phyloP scores from a whole-genome alignment of 2,888 invertebrate genomes.

The Chymomyza fuscimana region DNA sequence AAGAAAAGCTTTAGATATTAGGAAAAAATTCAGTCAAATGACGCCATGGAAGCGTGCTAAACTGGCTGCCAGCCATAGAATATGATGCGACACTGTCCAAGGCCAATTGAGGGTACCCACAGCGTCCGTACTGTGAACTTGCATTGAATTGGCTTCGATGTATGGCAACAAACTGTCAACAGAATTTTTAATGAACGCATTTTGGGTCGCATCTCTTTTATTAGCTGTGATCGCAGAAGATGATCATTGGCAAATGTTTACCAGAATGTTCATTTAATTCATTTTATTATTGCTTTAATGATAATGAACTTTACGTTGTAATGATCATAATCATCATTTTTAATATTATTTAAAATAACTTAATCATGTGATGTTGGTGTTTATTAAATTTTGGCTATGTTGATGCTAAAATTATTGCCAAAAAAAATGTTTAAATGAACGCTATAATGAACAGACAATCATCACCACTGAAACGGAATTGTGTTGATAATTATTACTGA shows the following conservation, averaged over 20 bases:
- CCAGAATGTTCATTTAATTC: background rate
- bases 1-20: background rate
- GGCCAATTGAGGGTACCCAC: conserved; percentile 38
- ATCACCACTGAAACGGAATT: too few species aligned
- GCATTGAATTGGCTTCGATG: background rate
- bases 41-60: conserved; percentile 41
- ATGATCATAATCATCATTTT: background rate
- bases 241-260: background rate
- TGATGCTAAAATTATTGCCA: background rate
- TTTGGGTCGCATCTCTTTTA: conserved; percentile 33
- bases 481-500: too few species aligned
- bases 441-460: background rate
- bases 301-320: background rate
- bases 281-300: background rate
- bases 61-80: conserved; percentile 24
- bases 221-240: background rate
- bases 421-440: background rate
- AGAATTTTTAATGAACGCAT: conserved; percentile 60
- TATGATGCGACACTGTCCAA: conserved; percentile 51
- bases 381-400: background rate
- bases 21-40: conserved; percentile 15
- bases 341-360: background rate
- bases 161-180: conserved; percentile 46
- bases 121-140: conserved; percentile 24
- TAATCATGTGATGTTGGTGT: background rate